Base-by-base conservation (phyloP, 2,888 invertebrate species). In the Aradus depressus region DNA sequence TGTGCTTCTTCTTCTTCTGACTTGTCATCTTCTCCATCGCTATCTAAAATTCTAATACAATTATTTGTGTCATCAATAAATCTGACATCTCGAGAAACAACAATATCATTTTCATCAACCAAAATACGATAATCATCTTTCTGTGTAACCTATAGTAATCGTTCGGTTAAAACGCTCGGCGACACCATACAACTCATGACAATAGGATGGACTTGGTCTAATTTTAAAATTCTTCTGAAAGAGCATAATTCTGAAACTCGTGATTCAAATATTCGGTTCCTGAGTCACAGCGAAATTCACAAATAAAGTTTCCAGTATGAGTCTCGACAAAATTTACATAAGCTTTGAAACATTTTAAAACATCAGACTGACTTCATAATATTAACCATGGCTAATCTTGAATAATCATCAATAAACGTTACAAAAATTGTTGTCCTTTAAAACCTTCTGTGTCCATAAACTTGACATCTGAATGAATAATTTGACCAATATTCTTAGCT, bases 291-390 rank as follows among this genome's bases (percentile, higher is more conserved):
- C 5, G 35, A 35, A 35, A 35, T 35, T n/a, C 35, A 35, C 35
- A n/a, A 35, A 35, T 35, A n/a, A 35, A n/a, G 35, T 35, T 35
- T 35, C n/a, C 35, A 10, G 35, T 35, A n/a, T 35, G 35, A 35
- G 35, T 16, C n/a, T 35, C 35, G 14, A 35, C 4, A n/a, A 35
- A 35, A n/a, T n/a, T 35, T 35, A 35, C 35, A n/a, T 35, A 35
- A 35, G 35, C 35, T 35, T n/a, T 35, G 35, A 35, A 35, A 35
- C 35, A 35, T 35, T 8, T 35, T 35, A 35, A 35, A 35, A 35
- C 8, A n/a, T 35, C 35, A 5, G 35, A 35, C 14, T 35, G 6
- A 35, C 35, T 35, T 5, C 4, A 35, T 35, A 35, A 35, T n/a
- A 35, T 10, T 14, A 5, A 35, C n/a, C 35, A 35, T 35, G 31